Evolutionary conservation across 2,113 vertebrate genomes (phyloP), one percentile per base, ranked within the genome.

Genomic region (Nerophis lumbriciformis): DNA sequence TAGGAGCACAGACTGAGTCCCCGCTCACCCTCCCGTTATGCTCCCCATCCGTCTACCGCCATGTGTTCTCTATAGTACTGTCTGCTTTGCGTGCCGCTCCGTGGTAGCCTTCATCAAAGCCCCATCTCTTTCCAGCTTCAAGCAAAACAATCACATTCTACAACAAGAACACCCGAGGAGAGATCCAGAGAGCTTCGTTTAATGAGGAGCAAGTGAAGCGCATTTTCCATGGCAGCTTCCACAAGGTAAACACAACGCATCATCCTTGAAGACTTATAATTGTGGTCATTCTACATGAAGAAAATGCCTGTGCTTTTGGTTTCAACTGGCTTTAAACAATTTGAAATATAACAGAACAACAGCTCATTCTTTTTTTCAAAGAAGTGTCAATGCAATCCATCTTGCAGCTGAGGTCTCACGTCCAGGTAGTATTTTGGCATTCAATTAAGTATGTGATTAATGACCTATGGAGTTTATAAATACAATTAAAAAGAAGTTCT

Each of bases 191-290:
- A 55, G 88, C 94, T 67, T 87, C 84, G 9, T 99, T 99, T 86
- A 93, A 98, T 81, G 93, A 90, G 63, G 92, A 93, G 53, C 91
- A 91, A 70, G 82, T 98, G 54, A 97, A 95, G 88, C 92, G 89
- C 75, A 77, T 99, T 80, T 99, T 99, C 89, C 96, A 98, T 60
- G 97, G 97, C 71, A 99, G 95, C 85, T 99, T 99, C 86, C 97
- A 99, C 85, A 99, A 99, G 96, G 97, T 99, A 95, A 92, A 86
- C 71, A 62, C 9, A 53, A 38, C 28, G 50, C 61, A 10, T 21
- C 19, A 37, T 59, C 61, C 48, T 37, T 21, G 49, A 52, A 69
- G 50, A 44, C 1, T 4, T n/a, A 8, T 37, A 8, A 42, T 42
- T 42, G 14, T 8, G 13, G 11, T 68, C 19, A 8, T 74, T 54